These are phyloP conservation scores for Bubo scandiacus DNA, from an alignment of 2,113 vertebrate genomes.

Conservation along the genomic window DNA sequence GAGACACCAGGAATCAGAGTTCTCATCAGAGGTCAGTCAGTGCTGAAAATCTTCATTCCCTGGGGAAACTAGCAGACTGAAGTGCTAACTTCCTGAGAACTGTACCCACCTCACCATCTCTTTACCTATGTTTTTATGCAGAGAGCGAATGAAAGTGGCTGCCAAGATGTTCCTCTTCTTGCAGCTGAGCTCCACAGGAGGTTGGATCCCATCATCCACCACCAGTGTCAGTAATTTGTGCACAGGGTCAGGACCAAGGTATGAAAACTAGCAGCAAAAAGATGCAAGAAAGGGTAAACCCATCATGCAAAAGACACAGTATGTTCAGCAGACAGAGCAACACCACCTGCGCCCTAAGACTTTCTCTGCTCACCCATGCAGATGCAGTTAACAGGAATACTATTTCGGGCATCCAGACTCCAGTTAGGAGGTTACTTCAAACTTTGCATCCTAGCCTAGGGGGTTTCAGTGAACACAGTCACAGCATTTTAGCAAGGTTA, in stretches of 20 bases:
- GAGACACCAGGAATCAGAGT: neutral
- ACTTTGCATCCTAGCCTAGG: neutral
- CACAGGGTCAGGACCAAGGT: slow-evolving; percentile 92
- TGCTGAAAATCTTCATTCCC: neutral
- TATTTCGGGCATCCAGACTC: neutral
- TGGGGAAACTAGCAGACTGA: neutral
- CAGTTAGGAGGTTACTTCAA: neutral
- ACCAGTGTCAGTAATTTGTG: slow-evolving; percentile 94
- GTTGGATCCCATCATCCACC: slow-evolving; percentile 97
- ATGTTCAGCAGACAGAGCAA: slow-evolving; percentile 8
- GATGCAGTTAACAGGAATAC: neutral
- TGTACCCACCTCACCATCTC: neutral
- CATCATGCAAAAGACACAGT: slow-evolving; percentile 36
- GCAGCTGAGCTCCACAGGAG: slow-evolving; percentile 96
- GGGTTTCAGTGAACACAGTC: neutral
- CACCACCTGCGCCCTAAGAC: neutral
- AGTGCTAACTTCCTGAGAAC: slow-evolving; percentile 4
- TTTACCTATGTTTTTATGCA: slow-evolving; percentile 98
- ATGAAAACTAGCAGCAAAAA: slow-evolving; percentile 86
- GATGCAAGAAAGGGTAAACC: slow-evolving; percentile 55
- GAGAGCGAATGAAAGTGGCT: slow-evolving; percentile 96
- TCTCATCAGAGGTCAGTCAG: slow-evolving; percentile 4
- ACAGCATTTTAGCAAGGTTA: neutral
- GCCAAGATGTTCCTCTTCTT: slow-evolving; percentile 99
- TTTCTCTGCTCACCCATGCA: neutral